These are phyloP conservation scores for Drosophila ercepeae DNA, from an alignment of 1,140 invertebrate genomes.

Conservation along the genomic window DNA sequence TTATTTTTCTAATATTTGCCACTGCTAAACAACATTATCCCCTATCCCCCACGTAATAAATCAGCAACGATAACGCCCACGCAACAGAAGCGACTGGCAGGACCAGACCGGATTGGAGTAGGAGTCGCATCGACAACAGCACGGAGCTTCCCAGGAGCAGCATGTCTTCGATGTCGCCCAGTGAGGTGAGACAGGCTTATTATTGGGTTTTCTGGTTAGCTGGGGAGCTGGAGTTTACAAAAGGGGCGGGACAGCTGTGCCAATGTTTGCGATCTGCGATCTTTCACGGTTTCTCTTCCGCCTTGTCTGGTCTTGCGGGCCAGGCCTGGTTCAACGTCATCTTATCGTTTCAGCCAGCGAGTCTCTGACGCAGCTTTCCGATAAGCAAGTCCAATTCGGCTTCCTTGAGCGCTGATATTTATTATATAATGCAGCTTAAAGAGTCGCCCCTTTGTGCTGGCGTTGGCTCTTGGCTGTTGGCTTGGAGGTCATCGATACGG, in stretches of 20 bases:
- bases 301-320: neutral
- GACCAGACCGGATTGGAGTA: slow-evolving; percentile 17
- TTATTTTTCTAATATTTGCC: slow-evolving; percentile 42
- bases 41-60: neutral
- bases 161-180: slow-evolving; percentile 73
- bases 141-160: slow-evolving; percentile 27
- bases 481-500: slow-evolving; percentile 22
- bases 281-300: slow-evolving; percentile 10
- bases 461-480: no score
- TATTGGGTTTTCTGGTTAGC: neutral
- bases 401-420: slow-evolving; percentile 8
- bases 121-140: slow-evolving; percentile 21
- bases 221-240: neutral
- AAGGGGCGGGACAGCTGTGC: slow-evolving; percentile 49
- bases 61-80: slow-evolving; percentile 9
- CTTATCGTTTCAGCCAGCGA: slow-evolving; percentile 37
- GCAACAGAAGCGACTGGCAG: slow-evolving; percentile 3
- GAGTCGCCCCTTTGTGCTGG: slow-evolving; percentile 7
- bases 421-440: slow-evolving; percentile 30
- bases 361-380: slow-evolving; percentile 6
- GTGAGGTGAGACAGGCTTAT: slow-evolving; percentile 56
- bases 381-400: slow-evolving; percentile 9
- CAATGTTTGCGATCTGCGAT: slow-evolving; percentile 54
- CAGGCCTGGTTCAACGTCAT: slow-evolving; percentile 53
- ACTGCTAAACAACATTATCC: slow-evolving; percentile 1